These are phyloP conservation scores for Urocitellus parryii DNA, from an alignment of 2,113 vertebrate genomes.

Conservation along the genomic window DNA sequence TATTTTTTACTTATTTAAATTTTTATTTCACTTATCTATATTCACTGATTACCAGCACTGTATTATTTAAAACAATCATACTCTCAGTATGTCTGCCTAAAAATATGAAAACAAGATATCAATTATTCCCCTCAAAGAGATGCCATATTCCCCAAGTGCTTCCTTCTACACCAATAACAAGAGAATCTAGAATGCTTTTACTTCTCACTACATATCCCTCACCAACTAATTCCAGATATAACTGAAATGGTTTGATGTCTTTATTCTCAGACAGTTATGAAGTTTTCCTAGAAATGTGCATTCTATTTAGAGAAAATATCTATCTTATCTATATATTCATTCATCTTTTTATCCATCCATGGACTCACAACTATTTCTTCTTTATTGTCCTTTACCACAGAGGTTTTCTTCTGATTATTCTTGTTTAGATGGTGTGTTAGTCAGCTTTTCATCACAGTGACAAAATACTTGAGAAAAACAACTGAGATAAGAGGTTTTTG, in stretches of 20 bases:
- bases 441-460: too few relatives aligned
- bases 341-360: background rate
- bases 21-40: background rate
- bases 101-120: background rate
- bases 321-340: background rate
- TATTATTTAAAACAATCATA: background rate
- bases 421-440: rapidly evolving
- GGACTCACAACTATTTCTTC: background rate
- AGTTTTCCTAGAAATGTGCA: background rate
- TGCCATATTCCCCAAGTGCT: background rate
- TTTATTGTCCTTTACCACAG: background rate
- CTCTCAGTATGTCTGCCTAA: background rate
- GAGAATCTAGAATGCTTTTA: background rate
- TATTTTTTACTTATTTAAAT: background rate
- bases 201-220: background rate
- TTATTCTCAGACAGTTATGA: background rate
- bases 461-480: too few relatives aligned
- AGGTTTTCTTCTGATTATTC: background rate
- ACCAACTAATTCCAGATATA: background rate
- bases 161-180: background rate
- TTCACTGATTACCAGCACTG: background rate
- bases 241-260: background rate
- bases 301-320: background rate
- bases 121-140: background rate
- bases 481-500: too few relatives aligned